phyloP scores from a whole-genome alignment of 2,888 invertebrate species.

The Melanotus villosus region DNA sequence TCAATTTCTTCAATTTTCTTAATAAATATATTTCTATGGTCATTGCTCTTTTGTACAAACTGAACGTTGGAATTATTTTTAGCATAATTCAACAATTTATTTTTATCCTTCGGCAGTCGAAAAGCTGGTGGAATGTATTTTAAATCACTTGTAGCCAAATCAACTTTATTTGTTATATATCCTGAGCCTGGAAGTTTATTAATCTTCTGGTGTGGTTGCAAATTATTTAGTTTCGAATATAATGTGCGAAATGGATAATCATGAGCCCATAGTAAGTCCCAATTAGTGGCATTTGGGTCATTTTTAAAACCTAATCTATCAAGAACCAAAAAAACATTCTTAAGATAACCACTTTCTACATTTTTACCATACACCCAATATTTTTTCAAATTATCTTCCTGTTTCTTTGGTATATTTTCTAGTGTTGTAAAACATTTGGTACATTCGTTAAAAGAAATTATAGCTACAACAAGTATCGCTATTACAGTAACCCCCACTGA shows the following conservation, averaged over 20 bases:
- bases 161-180: slow-evolving; percentile 92
- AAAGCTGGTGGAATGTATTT: slow-evolving; percentile 91
- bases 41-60: slow-evolving; percentile 94
- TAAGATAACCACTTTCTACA: slow-evolving; percentile 79
- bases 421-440: neutral
- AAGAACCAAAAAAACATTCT: slow-evolving; percentile 86
- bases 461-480: slow-evolving; percentile 25
- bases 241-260: slow-evolving; percentile 87
- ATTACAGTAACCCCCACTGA: slow-evolving; percentile 24
- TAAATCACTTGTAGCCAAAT: slow-evolving; percentile 84
- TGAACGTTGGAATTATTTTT: slow-evolving; percentile 76
- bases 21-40: slow-evolving; percentile 90
- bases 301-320: slow-evolving; percentile 81
- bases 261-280: slow-evolving; percentile 95
- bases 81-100: slow-evolving; percentile 79
- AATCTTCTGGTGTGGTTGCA: slow-evolving; percentile 83
- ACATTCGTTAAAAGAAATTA: slow-evolving; percentile 35
- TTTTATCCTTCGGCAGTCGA: slow-evolving; percentile 83
- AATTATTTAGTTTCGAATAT: slow-evolving; percentile 70
- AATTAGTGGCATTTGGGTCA: slow-evolving; percentile 72
- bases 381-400: slow-evolving; percentile 45
- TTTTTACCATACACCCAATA: slow-evolving; percentile 76
- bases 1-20: slow-evolving; percentile 80
- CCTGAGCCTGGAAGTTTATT: slow-evolving; percentile 97
- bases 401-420: neutral